Evolutionary conservation across 2,797 vertebrate genomes (phyloP), one percentile per base, ranked within the genome.

Genomic region (Atherinosoma microstoma): DNA sequence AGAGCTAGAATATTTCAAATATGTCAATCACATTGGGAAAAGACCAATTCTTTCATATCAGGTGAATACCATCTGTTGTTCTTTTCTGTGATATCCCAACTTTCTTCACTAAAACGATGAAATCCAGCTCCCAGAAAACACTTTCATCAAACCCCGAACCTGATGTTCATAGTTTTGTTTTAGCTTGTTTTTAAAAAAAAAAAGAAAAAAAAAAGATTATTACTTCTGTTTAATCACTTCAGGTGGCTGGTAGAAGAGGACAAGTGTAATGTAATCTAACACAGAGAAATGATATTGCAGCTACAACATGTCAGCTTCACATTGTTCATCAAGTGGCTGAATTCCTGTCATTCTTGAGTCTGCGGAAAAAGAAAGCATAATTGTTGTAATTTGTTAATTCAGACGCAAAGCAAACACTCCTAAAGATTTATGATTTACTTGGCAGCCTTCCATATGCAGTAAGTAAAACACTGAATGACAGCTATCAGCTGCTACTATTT

Each of bases 331-430:
- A 69, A 80, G 72, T 73, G 32, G 30, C 54, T 67, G 38, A 69
- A 88, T 84, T 87, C 72, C 54, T 84, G 57, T 63, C 62, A 82
- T 83, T 86, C 80, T 67, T 35, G 8, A 42, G 38, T 62, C 27
- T 64, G 64, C 56, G 6, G 51, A 66, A 58, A 69, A 64, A 61
- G 54, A 60, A 83, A 80, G 70, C 57, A 45, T 3, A 6, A 69
- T 69, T 70, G 45, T 53, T 64, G 9, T 69, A 61, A 75, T 86
- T 73, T 73, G 54, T 76, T 76, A 58, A 78, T 76, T 74, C 58
- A 66, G 68, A 80, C 54, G 36, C 54, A 64, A 64, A 70, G 68
- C 58, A 84, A 80, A 71, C 51, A 38, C 18, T 13, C 20, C 22
- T 38, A 13, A 18, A 58, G 62, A 57, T 64, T 64, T 34, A 58